Evolutionary conservation across 2,888 invertebrate species (phyloP).

Genomic region (Acanthosepion esculentum): DNA sequence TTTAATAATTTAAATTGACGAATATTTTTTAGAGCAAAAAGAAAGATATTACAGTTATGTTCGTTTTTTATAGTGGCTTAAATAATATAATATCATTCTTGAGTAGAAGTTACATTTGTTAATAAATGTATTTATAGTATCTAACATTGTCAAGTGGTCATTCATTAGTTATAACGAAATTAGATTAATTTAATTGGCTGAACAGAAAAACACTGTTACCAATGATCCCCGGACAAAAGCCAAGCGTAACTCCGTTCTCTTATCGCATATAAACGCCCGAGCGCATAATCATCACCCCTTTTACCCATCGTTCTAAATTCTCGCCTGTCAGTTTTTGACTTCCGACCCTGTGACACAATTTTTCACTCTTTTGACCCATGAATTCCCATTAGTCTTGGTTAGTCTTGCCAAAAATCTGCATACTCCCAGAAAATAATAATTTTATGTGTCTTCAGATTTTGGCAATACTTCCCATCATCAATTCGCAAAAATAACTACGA

Average conservation of each 20-base stretch:
- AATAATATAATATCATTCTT: background rate
- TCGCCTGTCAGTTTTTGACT: background rate
- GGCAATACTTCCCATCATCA: background rate
- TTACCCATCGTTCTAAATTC: background rate
- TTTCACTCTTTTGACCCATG: background rate
- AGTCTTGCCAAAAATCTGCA: background rate
- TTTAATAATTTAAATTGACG: no score
- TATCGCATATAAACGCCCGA: background rate
- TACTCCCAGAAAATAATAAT: background rate
- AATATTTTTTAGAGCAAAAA: no score
- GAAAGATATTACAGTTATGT: no score
- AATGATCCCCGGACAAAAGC: conserved; percentile 6
- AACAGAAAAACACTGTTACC: background rate
- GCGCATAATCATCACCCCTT: background rate
- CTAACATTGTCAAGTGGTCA: background rate
- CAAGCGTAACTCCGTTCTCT: background rate
- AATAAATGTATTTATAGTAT: conserved; percentile 5
- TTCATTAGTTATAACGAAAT: background rate
- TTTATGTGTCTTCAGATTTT: background rate
- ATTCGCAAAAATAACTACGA: background rate
- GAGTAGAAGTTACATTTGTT: background rate
- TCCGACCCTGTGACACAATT: background rate
- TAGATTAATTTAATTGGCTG: background rate
- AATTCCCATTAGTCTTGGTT: background rate
- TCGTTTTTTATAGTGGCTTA: no score